These are phyloP conservation scores for Anthophora plumipes DNA, from an alignment of 2,888 invertebrate genomes.

Conservation along the genomic window DNA sequence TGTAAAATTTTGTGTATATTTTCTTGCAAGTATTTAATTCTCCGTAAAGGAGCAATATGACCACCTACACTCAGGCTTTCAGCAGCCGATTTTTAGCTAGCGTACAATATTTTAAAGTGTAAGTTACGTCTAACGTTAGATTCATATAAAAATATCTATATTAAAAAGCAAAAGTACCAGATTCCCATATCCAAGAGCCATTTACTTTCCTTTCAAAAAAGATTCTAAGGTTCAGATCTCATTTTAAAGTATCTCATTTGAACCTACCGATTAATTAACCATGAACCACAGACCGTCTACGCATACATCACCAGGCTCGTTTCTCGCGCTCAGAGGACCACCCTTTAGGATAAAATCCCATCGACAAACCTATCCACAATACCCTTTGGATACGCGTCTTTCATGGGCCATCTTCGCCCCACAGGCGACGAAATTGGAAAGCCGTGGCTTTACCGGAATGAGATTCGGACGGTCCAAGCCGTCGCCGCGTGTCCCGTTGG, in stretches of 20 bases:
- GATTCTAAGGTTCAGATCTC: too few relatives aligned
- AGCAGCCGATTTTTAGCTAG: too few relatives aligned
- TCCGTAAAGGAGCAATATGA: too few relatives aligned
- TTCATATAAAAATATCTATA: too few relatives aligned
- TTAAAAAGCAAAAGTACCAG: too few relatives aligned
- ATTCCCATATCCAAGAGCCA: neutral
- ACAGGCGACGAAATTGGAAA: constrained; percentile 56
- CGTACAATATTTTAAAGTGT: too few relatives aligned
- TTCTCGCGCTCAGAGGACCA: constrained; percentile 38
- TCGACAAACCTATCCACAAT: constrained; percentile 44
- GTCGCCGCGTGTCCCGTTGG: constrained; percentile 22
- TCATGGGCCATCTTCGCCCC: constrained; percentile 22
- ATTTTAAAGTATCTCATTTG: too few relatives aligned
- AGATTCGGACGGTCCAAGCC: constrained; percentile 40
- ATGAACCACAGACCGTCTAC: constrained; percentile 70
- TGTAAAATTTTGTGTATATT: too few relatives aligned
- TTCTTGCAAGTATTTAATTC: too few relatives aligned
- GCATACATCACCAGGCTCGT: constrained; percentile 70
- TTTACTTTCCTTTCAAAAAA: too few relatives aligned
- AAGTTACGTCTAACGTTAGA: too few relatives aligned
- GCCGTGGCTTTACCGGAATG: constrained; percentile 53
- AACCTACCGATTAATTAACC: constrained; percentile 71
- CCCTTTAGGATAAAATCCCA: constrained; percentile 54
- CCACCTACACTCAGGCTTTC: too few relatives aligned
- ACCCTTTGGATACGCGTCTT: constrained; percentile 29